phyloP scores from a whole-genome alignment of 2,113 vertebrate genomes.

The Corvus moneduloides region DNA sequence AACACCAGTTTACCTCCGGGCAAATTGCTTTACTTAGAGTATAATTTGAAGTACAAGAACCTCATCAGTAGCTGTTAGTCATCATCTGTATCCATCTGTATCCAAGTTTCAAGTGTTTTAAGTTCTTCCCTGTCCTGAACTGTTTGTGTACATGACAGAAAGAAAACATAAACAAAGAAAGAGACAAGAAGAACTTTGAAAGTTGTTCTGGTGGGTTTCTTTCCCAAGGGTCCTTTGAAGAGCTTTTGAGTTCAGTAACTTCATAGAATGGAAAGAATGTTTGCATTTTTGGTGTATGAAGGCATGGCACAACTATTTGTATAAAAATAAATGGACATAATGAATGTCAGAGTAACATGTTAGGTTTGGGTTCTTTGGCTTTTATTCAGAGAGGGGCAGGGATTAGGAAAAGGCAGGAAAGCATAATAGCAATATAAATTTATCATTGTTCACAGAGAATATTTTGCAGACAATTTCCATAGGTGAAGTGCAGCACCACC shows the following conservation, averaged over 20 bases:
- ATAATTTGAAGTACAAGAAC: neutral
- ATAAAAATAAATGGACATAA: neutral
- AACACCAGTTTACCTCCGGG: neutral
- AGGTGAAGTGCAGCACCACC: neutral
- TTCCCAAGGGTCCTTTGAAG: neutral
- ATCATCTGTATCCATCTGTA: neutral
- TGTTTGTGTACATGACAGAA: neutral
- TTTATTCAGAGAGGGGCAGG: accelerated
- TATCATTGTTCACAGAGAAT: neutral
- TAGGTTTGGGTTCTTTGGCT: neutral
- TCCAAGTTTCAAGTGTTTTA: neutral
- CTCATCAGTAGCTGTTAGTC: neutral
- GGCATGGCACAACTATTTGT: neutral
- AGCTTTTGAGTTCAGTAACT: neutral
- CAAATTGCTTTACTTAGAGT: neutral
- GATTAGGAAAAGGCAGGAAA: neutral
- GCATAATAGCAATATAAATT: neutral
- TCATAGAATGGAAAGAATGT: neutral
- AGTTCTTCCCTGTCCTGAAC: neutral
- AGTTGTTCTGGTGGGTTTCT: neutral
- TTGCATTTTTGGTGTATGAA: neutral
- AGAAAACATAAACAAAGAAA: neutral
- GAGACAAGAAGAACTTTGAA: neutral
- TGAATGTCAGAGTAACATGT: neutral
- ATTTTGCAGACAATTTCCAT: neutral